Evolutionary conservation across 2,113 vertebrate genomes (phyloP).

Genomic region (Phylloscopus trochiloides): DNA sequence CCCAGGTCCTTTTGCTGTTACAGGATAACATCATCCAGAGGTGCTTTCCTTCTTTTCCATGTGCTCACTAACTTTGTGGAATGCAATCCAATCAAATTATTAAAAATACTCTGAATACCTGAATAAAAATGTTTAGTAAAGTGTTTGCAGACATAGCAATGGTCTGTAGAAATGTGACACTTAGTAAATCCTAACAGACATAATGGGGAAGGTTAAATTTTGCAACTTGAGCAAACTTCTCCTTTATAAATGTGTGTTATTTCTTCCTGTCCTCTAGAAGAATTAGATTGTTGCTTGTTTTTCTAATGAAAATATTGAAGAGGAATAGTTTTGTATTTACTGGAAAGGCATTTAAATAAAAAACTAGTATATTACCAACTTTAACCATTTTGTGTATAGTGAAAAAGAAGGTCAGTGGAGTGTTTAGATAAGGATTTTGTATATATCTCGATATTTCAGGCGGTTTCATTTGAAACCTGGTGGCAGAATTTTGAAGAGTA

Average conservation of each 20-base stretch:
- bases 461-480: background rate
- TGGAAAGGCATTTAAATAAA: background rate
- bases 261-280: background rate
- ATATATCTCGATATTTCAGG: background rate
- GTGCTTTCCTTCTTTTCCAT: background rate
- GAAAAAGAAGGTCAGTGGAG: background rate
- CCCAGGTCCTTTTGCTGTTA: background rate
- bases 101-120: background rate
- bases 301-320: background rate
- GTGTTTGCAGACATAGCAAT: background rate
- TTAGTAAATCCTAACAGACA: background rate
- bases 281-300: background rate
- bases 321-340: background rate
- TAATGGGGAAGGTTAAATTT: background rate
- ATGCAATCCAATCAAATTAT: background rate
- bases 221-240: background rate
- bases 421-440: background rate
- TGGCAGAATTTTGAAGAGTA: background rate
- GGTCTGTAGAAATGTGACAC: background rate
- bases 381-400: background rate
- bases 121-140: background rate
- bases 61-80: background rate
- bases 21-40: background rate
- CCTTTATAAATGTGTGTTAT: background rate
- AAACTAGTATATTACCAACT: background rate